phyloP scores from a whole-genome alignment of 2,113 vertebrate species.

The Rana temporaria region DNA sequence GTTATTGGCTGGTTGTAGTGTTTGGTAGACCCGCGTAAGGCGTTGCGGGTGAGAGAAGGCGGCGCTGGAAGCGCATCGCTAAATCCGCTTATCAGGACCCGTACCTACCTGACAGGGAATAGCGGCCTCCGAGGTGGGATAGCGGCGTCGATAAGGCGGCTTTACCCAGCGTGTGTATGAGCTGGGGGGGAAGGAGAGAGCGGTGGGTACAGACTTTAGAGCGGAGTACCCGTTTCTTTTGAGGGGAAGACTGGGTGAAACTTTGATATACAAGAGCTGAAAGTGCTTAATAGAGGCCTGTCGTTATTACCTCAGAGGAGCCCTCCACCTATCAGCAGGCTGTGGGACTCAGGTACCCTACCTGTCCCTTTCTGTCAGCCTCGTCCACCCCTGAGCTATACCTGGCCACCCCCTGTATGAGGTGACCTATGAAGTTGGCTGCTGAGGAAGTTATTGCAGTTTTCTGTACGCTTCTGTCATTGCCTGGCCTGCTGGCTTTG shows the following conservation, averaged over 20 bases:
- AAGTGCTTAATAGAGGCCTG: too few species aligned
- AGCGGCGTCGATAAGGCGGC: not conserved
- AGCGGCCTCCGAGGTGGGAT: slow-evolving; percentile 33
- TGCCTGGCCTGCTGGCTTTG: too few species aligned
- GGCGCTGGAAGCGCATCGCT: not conserved
- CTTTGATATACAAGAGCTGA: not conserved
- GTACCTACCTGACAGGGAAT: slow-evolving; percentile 50
- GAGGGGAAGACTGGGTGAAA: not conserved
- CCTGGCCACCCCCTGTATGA: too few species aligned
- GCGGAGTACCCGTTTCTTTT: not conserved
- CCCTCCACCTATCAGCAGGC: too few species aligned
- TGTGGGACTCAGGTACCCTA: too few species aligned
- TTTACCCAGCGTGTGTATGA: not conserved
- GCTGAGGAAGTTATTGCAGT: too few species aligned
- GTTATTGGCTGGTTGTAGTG: not conserved
- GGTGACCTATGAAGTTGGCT: too few species aligned
- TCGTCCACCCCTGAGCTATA: too few species aligned
- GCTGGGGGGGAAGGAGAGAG: not conserved
- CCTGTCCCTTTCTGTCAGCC: too few species aligned
- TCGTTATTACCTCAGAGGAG: too few species aligned
- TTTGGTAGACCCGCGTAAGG: slow-evolving; percentile 51
- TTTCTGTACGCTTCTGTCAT: too few species aligned
- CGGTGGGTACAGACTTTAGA: not conserved
- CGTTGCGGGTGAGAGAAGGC: slow-evolving; percentile 60
- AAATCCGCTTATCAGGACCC: slow-evolving; percentile 34